Conservation (phyloP, 2,888 invertebrate species). For the Sarcophaga subvicina region DNA sequence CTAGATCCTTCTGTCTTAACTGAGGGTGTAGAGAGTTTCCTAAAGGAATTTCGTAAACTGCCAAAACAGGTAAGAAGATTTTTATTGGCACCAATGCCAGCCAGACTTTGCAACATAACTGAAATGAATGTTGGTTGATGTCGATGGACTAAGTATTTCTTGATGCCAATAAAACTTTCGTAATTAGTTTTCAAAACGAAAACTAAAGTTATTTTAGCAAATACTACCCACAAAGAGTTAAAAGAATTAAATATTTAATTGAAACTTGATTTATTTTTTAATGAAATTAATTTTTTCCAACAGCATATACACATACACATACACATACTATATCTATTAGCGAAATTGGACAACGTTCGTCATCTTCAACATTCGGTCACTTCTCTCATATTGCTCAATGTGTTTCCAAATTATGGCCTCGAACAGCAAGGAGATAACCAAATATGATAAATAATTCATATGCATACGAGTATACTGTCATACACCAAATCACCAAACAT, state of each 20-base stretch:
- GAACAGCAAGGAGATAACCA: neutral
- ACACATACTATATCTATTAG: neutral
- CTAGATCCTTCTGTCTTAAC: slow-evolving; percentile 92
- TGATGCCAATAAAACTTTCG: slow-evolving; percentile 69
- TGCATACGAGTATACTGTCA: neutral
- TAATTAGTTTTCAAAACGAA: slow-evolving; percentile 69
- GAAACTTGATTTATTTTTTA: slow-evolving; percentile 37
- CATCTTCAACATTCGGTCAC: neutral
- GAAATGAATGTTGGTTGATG: slow-evolving; percentile 3
- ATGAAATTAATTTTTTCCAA: slow-evolving; percentile 3
- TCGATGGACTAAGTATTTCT: slow-evolving; percentile 45
- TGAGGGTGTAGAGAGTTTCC: slow-evolving; percentile 93
- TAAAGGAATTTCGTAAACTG: slow-evolving; percentile 90
- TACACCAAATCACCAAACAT: neutral
- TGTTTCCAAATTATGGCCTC: neutral
- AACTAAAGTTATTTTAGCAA: slow-evolving; percentile 49
- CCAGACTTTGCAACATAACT: neutral
- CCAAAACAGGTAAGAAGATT: slow-evolving; percentile 84
- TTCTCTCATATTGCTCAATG: neutral
- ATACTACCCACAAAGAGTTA: slow-evolving; percentile 5
- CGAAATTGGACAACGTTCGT: neutral
- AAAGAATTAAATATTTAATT: slow-evolving; percentile 23
- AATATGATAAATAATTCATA: neutral
- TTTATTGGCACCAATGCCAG: neutral
- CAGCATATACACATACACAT: neutral